phyloP scores from a whole-genome alignment of 2,888 invertebrate species.

The Macaria notata region DNA sequence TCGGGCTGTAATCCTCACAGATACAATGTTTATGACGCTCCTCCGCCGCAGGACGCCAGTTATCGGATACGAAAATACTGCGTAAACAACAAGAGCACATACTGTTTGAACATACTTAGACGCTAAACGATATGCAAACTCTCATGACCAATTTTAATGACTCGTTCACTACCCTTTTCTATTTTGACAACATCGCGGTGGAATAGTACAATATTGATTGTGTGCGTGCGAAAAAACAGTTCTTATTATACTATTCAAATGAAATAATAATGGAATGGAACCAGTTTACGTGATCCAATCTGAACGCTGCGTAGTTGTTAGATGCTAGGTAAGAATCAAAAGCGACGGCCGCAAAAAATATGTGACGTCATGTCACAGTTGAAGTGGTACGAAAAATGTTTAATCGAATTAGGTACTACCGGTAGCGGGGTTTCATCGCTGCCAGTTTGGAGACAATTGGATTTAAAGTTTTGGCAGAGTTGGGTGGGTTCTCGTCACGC shows the following conservation, averaged over 20 bases:
- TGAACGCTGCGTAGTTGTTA: conserved; percentile 15
- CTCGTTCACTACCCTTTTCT: conserved; percentile 19
- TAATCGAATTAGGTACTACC: conserved; percentile 55
- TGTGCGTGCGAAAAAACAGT: conserved; percentile 10
- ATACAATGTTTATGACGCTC: conserved; percentile 14
- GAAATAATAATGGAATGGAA: conserved; percentile 7
- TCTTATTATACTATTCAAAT: conserved; percentile 11
- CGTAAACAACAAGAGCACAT: conserved; percentile 21
- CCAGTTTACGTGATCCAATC: conserved; percentile 18
- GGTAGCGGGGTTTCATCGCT: conserved; percentile 42
- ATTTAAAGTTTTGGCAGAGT: conserved; percentile 64
- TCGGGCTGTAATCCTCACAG: conserved; percentile 7
- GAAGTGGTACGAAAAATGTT: conserved; percentile 25
- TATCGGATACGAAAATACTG: conserved; percentile 24
- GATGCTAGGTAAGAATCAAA: neutral
- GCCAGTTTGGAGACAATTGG: conserved; percentile 52
- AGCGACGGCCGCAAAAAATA: conserved; percentile 8
- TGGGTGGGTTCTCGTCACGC: conserved; percentile 60
- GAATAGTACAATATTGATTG: conserved; percentile 13
- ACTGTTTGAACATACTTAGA: conserved; percentile 23
- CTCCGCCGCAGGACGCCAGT: conserved; percentile 6
- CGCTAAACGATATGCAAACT: conserved; percentile 24
- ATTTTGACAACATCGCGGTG: conserved; percentile 18
- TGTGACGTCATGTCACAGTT: conserved; percentile 24
- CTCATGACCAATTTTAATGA: conserved; percentile 18